Evolutionary conservation across 2,888 invertebrate genomes (phyloP), one percentile per base, ranked within the genome.

Genomic region (Tinea pellionella): DNA sequence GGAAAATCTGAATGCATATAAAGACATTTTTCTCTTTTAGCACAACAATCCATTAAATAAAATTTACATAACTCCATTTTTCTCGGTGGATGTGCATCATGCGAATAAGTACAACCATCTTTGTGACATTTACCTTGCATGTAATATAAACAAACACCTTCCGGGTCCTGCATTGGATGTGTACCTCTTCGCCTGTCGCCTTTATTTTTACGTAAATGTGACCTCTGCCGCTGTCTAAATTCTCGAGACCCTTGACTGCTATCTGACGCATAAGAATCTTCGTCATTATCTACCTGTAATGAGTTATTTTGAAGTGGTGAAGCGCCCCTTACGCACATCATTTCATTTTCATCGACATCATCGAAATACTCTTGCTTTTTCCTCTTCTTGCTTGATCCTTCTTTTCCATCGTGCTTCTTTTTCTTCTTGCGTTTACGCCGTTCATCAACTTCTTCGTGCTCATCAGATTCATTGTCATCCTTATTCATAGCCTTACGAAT

Each of bases 1-100:
- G 98, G 98, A 78, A 97, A 98, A 78, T 98, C 97, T 69, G 94
- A 92, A 85, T 98, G 98, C 95, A 98, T 95, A 75, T 96, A 99
- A 16, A 96, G 89, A 86, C 98, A 99, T 80, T 96, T 95, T 68
- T 97, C 97, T 69, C 96, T 92, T 85, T 98, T 98, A 60, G 95
- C 94, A 86, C 98, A 98, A 77, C 96, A 96, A 66, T 96, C 96
- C 92, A 95, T 95, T 62, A 98, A 83, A 85, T 98, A 98, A 84
- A 97, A 98, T 85, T 98, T 98, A 82, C 98, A 99, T 1, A 98
- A 84, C 80, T 98, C 98, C 89, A 95, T 90, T 86, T 97, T 97
- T 66, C 96, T 91, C 0, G 94, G 94, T 53, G 93, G 93, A 60
- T 91, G 86, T 56, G 92, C 92, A 70, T 94, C 93, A 74, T 98